Base-by-base conservation (phyloP, 2,113 vertebrate genomes). In the Orientallactaga bullata region DNA sequence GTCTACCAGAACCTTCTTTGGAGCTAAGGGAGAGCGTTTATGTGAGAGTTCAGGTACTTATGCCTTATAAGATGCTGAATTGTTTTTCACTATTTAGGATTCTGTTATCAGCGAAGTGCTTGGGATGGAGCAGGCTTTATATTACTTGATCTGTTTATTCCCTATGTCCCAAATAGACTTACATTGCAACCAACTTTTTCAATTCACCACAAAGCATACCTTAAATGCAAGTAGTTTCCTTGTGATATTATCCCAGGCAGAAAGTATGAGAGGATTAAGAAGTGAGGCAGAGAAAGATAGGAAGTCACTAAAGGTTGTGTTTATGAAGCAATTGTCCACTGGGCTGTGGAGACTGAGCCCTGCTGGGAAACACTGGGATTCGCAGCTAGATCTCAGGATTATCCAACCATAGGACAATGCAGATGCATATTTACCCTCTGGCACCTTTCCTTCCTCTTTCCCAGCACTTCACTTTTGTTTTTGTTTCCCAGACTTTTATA, bases 11-110 rank as follows among this genome's bases (percentile, higher is more conserved):
- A 69, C 73, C 23, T 28, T 71, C 77, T 66, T 51, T 58, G 47
- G 16, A 8, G 7, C 42, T 7, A 17, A 81, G 26, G 26, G 30
- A 80, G 7, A 71, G 72, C 66, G 28, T 51, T 72, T 63, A 12
- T 47, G 16, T 42, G 16, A 6, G 5, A 66, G 30, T 17, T 69
- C 21, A 23, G 9, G 2, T 28, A 2, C 24, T 68, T 42, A 18
- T n/a, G 2, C 4, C 4, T 58, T 39, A 2, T 20, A 17, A 17
- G 0, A 17, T 60, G 28, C 26, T 10, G 1, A 3, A 6, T 7
- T 94, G 17, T 9, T 66, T 72, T 74, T 85, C 63, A 21, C 12
- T 58, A 2, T 77, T 92, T n/a, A 73, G 18, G 28, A 66, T 81
- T 39, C 63, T 5, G 26, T 20, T 30, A 4, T 35, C 20, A 66